Evolutionary conservation across 2,888 invertebrate genomes (phyloP).

Genomic region (Prionchulus punctatus): DNA sequence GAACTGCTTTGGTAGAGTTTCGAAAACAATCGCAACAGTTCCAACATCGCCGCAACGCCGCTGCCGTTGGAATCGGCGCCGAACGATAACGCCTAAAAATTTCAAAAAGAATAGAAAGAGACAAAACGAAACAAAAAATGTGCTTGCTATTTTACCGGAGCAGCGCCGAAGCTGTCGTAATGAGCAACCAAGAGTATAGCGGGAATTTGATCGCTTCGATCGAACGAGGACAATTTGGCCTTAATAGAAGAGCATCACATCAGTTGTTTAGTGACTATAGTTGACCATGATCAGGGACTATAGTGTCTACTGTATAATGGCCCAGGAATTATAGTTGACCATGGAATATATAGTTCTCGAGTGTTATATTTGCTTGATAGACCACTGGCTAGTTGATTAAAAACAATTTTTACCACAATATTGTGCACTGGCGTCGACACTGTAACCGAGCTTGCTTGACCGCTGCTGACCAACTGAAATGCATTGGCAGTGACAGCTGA

Average conservation of each 20-base stretch:
- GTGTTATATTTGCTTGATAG: too few species aligned
- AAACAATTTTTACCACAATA: constrained; percentile 5
- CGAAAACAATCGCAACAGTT: constrained; percentile 70
- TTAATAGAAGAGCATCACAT: too few species aligned
- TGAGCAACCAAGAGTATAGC: constrained; percentile 79
- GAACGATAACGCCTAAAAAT: constrained; percentile 43
- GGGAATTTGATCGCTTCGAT: constrained; percentile 49
- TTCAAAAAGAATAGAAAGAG: background rate
- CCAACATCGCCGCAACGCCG: constrained; percentile 68
- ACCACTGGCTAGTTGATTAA: too few species aligned
- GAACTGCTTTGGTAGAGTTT: constrained; percentile 44
- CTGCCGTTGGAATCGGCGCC: constrained; percentile 87
- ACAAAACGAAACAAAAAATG: background rate
- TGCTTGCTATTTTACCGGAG: constrained; percentile 54
- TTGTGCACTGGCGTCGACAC: constrained; percentile 12
- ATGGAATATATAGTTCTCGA: too few species aligned
- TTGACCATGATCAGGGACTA: too few species aligned
- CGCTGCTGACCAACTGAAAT: constrained; percentile 18
- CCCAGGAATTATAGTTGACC: too few species aligned
- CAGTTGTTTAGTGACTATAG: too few species aligned
- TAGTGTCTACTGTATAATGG: too few species aligned
- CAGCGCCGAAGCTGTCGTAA: constrained; percentile 74
- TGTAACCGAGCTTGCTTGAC: constrained; percentile 6
- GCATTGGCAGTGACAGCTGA: constrained; percentile 24
- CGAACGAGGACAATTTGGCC: constrained; percentile 21